Conservation (phyloP, 2,797 vertebrate genomes). For the Hypotaenidia philippensis region DNA sequence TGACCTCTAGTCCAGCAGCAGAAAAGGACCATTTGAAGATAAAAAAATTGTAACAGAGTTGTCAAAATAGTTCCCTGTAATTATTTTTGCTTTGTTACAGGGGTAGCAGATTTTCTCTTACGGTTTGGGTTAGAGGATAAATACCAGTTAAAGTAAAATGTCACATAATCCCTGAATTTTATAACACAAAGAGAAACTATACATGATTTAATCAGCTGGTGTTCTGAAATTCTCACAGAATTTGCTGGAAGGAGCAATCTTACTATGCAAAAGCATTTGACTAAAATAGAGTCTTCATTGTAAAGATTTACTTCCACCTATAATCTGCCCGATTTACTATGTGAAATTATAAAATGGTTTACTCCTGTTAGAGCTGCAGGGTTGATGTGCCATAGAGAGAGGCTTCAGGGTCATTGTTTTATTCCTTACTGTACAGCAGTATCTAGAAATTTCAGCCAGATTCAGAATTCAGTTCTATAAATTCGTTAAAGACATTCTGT, state of each 20-base stretch:
- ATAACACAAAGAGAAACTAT: neutral
- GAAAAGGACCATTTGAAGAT: neutral
- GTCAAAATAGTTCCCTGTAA: neutral
- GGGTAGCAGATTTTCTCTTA: neutral
- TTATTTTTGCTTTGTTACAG: neutral
- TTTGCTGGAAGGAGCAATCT: constrained; percentile 20
- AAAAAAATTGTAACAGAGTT: neutral
- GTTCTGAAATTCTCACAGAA: neutral
- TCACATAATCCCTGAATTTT: neutral
- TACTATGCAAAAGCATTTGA: neutral
- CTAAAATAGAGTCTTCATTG: neutral
- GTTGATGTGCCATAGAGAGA: neutral
- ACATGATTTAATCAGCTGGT: neutral
- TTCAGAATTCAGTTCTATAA: neutral
- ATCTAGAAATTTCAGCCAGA: neutral
- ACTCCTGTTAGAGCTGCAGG: neutral
- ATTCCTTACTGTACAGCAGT: neutral
- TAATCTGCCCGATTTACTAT: neutral
- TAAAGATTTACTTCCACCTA: neutral
- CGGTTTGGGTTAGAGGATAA: neutral
- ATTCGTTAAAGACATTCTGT: neutral
- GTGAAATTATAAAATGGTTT: neutral
- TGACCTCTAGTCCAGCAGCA: neutral
- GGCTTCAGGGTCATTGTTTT: neutral
- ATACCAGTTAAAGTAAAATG: neutral